These are phyloP conservation scores for Ovis canadensis DNA, from an alignment of 2,113 vertebrate species.

Conservation along the genomic window DNA sequence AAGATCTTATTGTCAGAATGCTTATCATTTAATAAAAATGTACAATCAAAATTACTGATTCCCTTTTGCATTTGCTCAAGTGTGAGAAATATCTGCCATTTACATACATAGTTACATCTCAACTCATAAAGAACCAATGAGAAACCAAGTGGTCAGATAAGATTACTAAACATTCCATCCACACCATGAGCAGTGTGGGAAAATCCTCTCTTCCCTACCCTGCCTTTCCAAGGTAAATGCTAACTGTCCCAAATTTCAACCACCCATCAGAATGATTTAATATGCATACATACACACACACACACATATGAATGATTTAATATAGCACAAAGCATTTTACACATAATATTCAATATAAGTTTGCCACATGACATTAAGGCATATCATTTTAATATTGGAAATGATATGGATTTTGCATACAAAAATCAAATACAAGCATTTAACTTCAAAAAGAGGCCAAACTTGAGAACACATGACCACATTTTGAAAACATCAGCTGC, in stretches of 20 bases:
- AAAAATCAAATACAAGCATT: not conserved
- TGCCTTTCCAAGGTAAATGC: not conserved
- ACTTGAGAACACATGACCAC: not conserved
- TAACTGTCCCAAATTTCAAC: not conserved
- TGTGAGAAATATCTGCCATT: not conserved
- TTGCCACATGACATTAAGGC: not conserved
- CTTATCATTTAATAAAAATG: slow-evolving; percentile 3
- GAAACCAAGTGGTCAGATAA: not conserved
- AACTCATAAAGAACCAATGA: not conserved
- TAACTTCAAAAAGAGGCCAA: slow-evolving; percentile 1
- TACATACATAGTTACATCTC: not conserved
- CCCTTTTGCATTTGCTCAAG: not conserved
- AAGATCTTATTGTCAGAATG: not conserved
- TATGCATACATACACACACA: not conserved
- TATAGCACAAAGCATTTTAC: not conserved
- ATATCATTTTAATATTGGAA: not conserved
- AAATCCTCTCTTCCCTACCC: not conserved
- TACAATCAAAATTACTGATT: not conserved
- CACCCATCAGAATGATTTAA: not conserved
- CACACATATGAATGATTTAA: not conserved
- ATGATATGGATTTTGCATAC: not conserved
- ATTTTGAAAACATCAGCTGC: not conserved
- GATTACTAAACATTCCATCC: not conserved
- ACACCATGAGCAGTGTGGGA: not conserved
- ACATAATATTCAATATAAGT: not conserved